Base-by-base conservation (phyloP, 2,797 vertebrate genomes). In the Rhynchotus rufescens region DNA sequence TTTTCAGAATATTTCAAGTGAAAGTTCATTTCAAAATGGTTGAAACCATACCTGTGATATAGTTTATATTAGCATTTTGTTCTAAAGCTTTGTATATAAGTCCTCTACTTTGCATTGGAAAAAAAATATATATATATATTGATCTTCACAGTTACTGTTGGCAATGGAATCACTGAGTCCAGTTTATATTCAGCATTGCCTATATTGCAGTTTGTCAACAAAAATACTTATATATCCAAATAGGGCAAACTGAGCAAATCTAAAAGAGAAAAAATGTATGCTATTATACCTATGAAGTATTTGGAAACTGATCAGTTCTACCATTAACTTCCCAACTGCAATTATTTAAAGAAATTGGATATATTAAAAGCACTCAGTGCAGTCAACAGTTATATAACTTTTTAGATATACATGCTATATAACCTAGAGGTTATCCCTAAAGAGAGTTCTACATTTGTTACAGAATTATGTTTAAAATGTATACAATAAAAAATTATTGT, bases 401-500 rank as follows among this genome's bases (percentile, higher is more conserved):
- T 23, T 78, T 61, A 68, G 11, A 12, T 49, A 49, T 49, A 49
- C 47, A 23, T 49, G 12, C 22, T 49, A 23, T 49, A 49, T 49
- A 23, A 49, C 23, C 90, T 32, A 87, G 73, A 90, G 34, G 22
- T 83, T 62, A 80, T 19, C 16, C 72, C 38, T 78, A 16, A 80
- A 75, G 51, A 87, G 59, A 90, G 73, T 49, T 90, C 45, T 85
- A 1, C 15, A 44, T 62, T 86, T 88, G 25, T 80, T 80, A 89
- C 17, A 71, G 9, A 64, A 6, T 52, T 14, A 67, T 78, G 15
- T 75, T 26, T 47, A 84, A 80, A 54, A 59, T 11, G 32, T 75
- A 45, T 57, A 56, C 22, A 38, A 69, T 80, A 92, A 86, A 78
- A 83, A 67, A 26, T 62, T 59, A 66, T 92, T 94, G 81, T 91